Evolutionary conservation across 2,888 invertebrate species (phyloP).

Genomic region (Troides helena): DNA sequence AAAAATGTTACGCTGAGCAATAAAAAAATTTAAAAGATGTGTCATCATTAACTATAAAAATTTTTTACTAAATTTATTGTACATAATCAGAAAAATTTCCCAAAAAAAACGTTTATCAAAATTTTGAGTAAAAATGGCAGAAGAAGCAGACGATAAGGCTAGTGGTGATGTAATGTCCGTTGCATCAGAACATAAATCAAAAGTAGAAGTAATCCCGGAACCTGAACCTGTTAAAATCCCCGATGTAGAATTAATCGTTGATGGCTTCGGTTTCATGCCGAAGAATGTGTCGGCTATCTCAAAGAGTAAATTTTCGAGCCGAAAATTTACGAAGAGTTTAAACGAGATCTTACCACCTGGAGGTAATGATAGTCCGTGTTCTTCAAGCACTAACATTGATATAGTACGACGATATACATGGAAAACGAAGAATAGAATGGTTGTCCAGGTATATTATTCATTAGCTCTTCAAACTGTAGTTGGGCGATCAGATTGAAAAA

Average conservation of each 20-base stretch:
- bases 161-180: constrained; percentile 46
- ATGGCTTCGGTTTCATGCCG: constrained; percentile 76
- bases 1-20: constrained; percentile 6
- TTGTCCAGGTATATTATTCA: constrained; percentile 69
- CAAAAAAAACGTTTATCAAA: constrained; percentile 34
- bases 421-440: constrained; percentile 83
- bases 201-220: constrained; percentile 28
- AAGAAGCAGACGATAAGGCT: constrained; percentile 46
- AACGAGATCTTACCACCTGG: constrained; percentile 40
- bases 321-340: constrained; percentile 33
- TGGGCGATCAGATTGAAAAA: too few relatives aligned
- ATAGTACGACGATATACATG: constrained; percentile 83
- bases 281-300: constrained; percentile 32
- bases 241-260: constrained; percentile 67
- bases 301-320: background rate
- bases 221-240: constrained; percentile 51
- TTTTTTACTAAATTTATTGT: constrained; percentile 18
- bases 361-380: constrained; percentile 49
- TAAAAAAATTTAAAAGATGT: constrained; percentile 7
- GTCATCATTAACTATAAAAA: constrained; percentile 11
- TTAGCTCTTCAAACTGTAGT: too few relatives aligned
- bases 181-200: constrained; percentile 36
- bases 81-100: constrained; percentile 25
- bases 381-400: constrained; percentile 67
- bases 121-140: constrained; percentile 53